A percentile compares a stretch with the other conserved stretches of the same genome.
phyloP scores from a whole-genome alignment of 2,797 vertebrate species.

The Huso huso region DNA sequence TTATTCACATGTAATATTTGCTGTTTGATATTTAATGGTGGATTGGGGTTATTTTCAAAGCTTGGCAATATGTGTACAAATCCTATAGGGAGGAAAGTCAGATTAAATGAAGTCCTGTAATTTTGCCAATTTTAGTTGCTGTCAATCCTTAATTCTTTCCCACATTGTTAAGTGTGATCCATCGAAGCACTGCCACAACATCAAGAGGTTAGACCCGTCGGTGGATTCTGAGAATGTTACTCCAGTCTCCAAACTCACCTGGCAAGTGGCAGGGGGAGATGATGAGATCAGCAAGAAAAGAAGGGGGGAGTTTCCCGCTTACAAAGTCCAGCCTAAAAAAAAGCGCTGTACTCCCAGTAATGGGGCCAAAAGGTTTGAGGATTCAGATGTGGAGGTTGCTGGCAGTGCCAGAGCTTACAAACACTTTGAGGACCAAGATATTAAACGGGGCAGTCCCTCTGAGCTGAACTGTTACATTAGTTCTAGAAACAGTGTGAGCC shows the following conservation, averaged over 20 bases:
- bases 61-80: neutral
- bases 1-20: neutral
- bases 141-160: constrained; percentile 51
- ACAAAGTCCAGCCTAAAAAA: constrained; percentile 30
- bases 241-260: constrained; percentile 72
- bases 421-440: neutral
- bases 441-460: neutral
- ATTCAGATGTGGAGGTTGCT: neutral
- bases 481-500: neutral
- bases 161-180: constrained; percentile 87
- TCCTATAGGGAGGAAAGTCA: too few relatives aligned
- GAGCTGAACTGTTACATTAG: neutral
- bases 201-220: constrained; percentile 64
- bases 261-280: constrained; percentile 66
- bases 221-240: constrained; percentile 25
- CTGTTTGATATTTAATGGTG: neutral
- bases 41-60: neutral
- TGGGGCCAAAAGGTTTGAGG: neutral
- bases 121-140: neutral
- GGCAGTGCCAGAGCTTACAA: neutral
- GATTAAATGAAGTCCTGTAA: constrained; percentile 9
- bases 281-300: constrained; percentile 70
- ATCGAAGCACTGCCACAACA: constrained; percentile 90
- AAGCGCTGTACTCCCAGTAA: neutral
- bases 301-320: constrained; percentile 62